These are phyloP conservation scores for Apolygus lucorum DNA, from an alignment of 1,140 invertebrate species.

Conservation along the genomic window DNA sequence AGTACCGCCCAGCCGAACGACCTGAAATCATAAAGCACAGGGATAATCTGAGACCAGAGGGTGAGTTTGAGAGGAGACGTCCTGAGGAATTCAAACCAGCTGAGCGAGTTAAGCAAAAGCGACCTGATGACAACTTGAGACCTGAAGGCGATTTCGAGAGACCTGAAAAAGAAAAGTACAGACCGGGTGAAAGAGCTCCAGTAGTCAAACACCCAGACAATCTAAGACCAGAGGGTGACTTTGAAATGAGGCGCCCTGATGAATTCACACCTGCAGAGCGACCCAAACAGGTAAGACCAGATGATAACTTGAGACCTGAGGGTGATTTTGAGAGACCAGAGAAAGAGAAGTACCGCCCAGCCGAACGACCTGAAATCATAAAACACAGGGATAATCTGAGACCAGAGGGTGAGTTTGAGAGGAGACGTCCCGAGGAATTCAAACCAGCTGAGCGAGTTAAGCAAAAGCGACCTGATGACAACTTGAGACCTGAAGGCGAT, in stretches of 20 bases:
- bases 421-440: slow-evolving; percentile 35
- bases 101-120: slow-evolving; percentile 34
- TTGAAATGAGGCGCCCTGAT: slow-evolving; percentile 36
- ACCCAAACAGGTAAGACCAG: slow-evolving; percentile 28
- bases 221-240: slow-evolving; percentile 50
- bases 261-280: slow-evolving; percentile 41
- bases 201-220: slow-evolving; percentile 42
- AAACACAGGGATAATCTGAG: slow-evolving; percentile 47
- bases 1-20: slow-evolving; percentile 34
- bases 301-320: slow-evolving; percentile 49
- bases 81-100: slow-evolving; percentile 35
- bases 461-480: slow-evolving; percentile 39
- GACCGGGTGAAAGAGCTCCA: slow-evolving; percentile 39
- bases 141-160: slow-evolving; percentile 47
- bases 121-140: slow-evolving; percentile 47
- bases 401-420: slow-evolving; percentile 44
- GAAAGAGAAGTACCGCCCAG: slow-evolving; percentile 29
- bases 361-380: slow-evolving; percentile 40
- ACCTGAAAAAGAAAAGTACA: slow-evolving; percentile 35
- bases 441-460: slow-evolving; percentile 33
- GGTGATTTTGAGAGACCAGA: slow-evolving; percentile 43
- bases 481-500: slow-evolving; percentile 48
- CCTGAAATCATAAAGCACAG: slow-evolving; percentile 34
- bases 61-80: slow-evolving; percentile 45
- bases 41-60: slow-evolving; percentile 43